A percentile compares a stretch with the other conserved stretches of the same genome.
phyloP scores from a whole-genome alignment of 2,113 vertebrate species.

The Poeciliopsis occidentalis region DNA sequence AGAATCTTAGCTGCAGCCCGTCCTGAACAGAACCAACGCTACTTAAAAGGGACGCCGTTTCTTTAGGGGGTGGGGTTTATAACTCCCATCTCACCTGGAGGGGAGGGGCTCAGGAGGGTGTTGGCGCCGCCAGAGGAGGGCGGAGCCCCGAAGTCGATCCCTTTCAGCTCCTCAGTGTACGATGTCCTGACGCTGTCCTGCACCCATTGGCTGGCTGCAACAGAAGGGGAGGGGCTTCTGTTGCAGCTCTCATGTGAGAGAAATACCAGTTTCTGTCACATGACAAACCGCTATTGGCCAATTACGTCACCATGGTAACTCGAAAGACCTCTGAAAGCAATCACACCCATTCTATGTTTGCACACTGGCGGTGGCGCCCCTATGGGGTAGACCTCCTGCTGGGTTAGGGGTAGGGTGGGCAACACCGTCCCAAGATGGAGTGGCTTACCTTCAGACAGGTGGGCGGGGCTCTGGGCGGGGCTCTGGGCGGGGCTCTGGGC shows the following conservation, averaged over 20 bases:
- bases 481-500: neutral
- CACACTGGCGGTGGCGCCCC: too few relatives aligned
- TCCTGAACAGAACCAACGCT: neutral
- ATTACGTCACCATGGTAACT: too few relatives aligned
- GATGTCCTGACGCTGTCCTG: conserved; percentile 49
- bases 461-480: neutral
- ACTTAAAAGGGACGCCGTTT: neutral
- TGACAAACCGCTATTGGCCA: neutral
- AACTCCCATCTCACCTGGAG: conserved; percentile 51
- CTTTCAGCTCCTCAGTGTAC: conserved; percentile 75
- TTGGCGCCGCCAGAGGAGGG: conserved; percentile 36
- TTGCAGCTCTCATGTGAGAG: too few relatives aligned
- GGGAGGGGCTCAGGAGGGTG: conserved; percentile 47
- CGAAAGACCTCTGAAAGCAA: too few relatives aligned
- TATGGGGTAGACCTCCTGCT: too few relatives aligned
- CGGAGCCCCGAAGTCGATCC: conserved; percentile 69
- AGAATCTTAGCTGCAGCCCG: neutral
- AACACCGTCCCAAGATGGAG: neutral
- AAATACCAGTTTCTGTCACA: neutral
- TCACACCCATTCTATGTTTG: too few relatives aligned
- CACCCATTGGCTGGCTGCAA: conserved; percentile 47
- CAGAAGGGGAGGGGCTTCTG: conserved; percentile 1
- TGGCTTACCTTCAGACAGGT: conserved; percentile 25
- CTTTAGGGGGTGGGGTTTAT: neutral
- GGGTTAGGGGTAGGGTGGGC: too few relatives aligned